phyloP scores from a whole-genome alignment of 2,797 vertebrate species.

The Sebastes baramenuke region DNA sequence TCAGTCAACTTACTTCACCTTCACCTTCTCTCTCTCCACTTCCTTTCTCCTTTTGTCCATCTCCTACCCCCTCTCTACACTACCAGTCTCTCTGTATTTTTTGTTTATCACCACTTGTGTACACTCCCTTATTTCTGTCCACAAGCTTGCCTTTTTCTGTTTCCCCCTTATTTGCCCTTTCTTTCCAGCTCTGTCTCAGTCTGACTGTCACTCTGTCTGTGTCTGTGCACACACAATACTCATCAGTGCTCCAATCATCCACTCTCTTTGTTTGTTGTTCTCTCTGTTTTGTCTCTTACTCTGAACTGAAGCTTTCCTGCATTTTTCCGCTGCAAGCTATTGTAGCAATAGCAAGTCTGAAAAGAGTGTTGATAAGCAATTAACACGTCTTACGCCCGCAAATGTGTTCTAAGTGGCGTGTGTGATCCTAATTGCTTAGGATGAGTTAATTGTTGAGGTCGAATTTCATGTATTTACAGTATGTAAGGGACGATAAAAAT shows the following conservation, averaged over 20 bases:
- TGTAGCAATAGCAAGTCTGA: background rate
- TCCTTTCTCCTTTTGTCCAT: background rate
- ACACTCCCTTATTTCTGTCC: background rate
- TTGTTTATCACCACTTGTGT: background rate
- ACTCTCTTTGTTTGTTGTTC: background rate
- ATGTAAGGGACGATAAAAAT: no score
- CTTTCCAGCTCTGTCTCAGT: background rate
- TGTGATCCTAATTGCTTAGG: background rate
- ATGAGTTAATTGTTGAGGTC: no score
- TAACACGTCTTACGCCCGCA: background rate
- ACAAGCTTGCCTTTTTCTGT: background rate
- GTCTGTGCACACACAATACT: background rate
- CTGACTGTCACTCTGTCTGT: background rate
- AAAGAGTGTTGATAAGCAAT: background rate
- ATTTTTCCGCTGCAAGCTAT: background rate
- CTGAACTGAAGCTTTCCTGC: background rate
- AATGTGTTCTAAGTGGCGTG: background rate
- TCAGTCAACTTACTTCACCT: background rate
- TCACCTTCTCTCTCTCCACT: background rate
- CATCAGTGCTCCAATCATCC: background rate
- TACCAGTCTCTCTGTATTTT: background rate
- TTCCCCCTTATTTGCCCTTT: background rate
- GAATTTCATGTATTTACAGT: no score
- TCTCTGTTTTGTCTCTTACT: background rate
- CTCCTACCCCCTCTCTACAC: background rate